Percentiles rank a stretch among this genome's conserved stretches.
phyloP scores from a whole-genome alignment of 2,888 invertebrate genomes.

The Rhamnusium bicolor region DNA sequence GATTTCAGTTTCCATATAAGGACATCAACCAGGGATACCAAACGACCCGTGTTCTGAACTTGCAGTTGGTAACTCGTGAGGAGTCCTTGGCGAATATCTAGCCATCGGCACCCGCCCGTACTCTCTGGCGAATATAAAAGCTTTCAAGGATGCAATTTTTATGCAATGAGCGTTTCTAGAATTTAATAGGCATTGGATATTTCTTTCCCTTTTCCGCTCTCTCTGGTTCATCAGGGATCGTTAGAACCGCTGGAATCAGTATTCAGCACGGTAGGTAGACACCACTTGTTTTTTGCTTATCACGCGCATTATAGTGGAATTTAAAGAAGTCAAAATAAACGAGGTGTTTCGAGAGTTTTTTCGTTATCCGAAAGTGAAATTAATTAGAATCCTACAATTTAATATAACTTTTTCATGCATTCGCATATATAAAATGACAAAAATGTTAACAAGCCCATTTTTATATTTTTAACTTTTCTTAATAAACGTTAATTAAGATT shows the following conservation, averaged over 20 bases:
- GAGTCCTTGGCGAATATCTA: constrained; percentile 19
- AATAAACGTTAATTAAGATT: too few relatives aligned
- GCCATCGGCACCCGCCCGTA: neutral
- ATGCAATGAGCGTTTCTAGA: constrained; percentile 26
- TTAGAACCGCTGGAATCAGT: neutral
- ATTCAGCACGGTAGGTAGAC: neutral
- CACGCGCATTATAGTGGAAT: neutral
- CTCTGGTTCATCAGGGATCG: neutral
- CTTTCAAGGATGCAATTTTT: constrained; percentile 17
- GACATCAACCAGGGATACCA: neutral
- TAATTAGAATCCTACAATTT: too few relatives aligned
- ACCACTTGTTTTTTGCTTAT: neutral
- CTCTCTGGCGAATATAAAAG: constrained; percentile 12
- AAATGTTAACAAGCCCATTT: too few relatives aligned
- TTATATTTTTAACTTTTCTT: too few relatives aligned
- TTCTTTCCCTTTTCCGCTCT: neutral
- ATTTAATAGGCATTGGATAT: constrained; percentile 9
- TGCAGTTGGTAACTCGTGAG: constrained; percentile 31
- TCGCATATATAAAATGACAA: too few relatives aligned
- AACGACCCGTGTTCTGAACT: neutral
- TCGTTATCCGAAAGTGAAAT: too few relatives aligned
- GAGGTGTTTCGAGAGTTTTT: too few relatives aligned
- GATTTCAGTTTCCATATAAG: constrained; percentile 25
- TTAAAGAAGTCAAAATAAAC: too few relatives aligned
- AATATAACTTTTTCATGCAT: too few relatives aligned